These are phyloP conservation scores for Maconellicoccus hirsutus DNA, from an alignment of 1,140 invertebrate species.

Conservation along the genomic window DNA sequence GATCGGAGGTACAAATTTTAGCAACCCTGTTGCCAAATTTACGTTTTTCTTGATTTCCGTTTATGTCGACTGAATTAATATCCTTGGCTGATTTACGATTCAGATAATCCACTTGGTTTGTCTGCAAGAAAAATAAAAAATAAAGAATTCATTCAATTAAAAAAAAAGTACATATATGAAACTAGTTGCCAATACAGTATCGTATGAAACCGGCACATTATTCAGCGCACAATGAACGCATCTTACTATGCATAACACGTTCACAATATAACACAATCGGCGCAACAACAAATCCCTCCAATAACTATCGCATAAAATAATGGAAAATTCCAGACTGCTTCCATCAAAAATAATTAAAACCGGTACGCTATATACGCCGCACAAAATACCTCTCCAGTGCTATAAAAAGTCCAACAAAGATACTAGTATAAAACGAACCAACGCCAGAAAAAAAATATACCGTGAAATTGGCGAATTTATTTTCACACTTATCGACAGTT, in stretches of 20 bases:
- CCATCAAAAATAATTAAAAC: slow-evolving; percentile 5
- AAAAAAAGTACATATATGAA: too few relatives aligned
- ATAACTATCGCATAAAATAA: neutral
- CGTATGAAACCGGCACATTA: too few relatives aligned
- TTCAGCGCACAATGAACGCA: too few relatives aligned
- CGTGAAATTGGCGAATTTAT: neutral
- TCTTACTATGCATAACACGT: neutral
- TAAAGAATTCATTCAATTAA: neutral
- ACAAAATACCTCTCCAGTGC: too few relatives aligned
- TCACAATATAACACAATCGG: neutral
- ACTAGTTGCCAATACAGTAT: too few relatives aligned
- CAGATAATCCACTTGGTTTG: neutral
- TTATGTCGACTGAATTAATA: neutral
- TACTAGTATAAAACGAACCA: too few relatives aligned
- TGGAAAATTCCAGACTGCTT: neutral
- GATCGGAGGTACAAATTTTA: neutral
- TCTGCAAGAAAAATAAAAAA: neutral
- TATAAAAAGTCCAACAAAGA: too few relatives aligned
- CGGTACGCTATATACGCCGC: neutral
- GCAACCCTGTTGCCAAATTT: neutral
- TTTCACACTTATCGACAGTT: neutral
- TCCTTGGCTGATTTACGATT: neutral
- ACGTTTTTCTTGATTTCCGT: neutral
- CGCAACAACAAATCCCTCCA: too few relatives aligned
- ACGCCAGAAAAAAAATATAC: neutral